These are phyloP conservation scores for Lipotes vexillifer DNA, from an alignment of 2,113 vertebrate genomes.

Conservation along the genomic window DNA sequence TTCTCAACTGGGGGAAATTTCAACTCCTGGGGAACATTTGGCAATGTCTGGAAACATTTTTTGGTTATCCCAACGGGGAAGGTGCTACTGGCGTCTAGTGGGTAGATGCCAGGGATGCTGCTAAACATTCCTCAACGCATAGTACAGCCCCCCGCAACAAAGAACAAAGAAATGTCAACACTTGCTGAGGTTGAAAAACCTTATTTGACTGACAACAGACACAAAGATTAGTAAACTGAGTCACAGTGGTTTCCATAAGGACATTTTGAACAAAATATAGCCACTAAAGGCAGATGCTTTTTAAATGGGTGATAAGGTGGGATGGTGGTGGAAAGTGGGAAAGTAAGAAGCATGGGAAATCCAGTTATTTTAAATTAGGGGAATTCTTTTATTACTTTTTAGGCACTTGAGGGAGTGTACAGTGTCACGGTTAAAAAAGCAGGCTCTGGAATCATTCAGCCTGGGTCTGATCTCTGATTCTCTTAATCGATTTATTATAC, in stretches of 20 bases:
- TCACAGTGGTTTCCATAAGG: not conserved
- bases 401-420: not conserved
- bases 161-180: not conserved
- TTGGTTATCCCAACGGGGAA: not conserved
- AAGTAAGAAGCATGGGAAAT: not conserved
- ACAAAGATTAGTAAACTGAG: not conserved
- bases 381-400: not conserved
- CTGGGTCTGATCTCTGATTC: not conserved
- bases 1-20: not conserved
- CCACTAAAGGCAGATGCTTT: not conserved
- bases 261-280: not conserved
- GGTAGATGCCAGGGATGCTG: not conserved
- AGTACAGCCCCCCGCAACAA: not conserved
- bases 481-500: not conserved
- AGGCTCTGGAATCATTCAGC: not conserved
- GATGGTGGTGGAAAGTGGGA: not conserved
- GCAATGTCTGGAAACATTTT: not conserved
- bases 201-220: not conserved
- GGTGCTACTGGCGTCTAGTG: not conserved
- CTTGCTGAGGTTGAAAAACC: not conserved
- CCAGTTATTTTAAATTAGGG: not conserved
- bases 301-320: not conserved
- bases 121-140: not conserved
- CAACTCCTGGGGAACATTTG: not conserved
- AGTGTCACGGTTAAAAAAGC: not conserved